Conservation (phyloP, 2,888 invertebrate genomes). For the Ecliptopera silaceata region DNA sequence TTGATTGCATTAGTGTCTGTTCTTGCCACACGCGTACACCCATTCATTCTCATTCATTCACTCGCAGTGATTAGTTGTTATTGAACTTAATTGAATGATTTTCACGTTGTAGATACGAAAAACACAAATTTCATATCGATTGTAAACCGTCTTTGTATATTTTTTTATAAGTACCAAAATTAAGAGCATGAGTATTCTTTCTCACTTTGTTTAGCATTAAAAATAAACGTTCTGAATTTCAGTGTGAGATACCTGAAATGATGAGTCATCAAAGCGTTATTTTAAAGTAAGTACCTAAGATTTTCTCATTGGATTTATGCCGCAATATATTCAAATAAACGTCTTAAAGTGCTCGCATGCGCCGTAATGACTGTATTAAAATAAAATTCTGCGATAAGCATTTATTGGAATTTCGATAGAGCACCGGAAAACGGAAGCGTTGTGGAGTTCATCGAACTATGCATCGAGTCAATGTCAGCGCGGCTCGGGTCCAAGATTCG, state of each 20-base stretch:
- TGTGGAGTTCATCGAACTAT: slow-evolving; percentile 67
- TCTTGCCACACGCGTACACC: slow-evolving; percentile 44
- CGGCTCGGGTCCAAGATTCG: slow-evolving; percentile 73
- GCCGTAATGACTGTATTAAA: slow-evolving; percentile 32
- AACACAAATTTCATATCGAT: background rate
- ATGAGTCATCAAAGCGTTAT: slow-evolving; percentile 21
- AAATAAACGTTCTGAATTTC: background rate
- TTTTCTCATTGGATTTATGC: slow-evolving; percentile 22
- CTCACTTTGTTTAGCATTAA: background rate
- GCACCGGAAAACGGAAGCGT: slow-evolving; percentile 71
- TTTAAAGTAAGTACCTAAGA: background rate
- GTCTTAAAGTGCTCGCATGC: slow-evolving; percentile 38
- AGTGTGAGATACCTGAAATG: slow-evolving; percentile 18
- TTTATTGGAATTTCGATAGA: slow-evolving; percentile 53
- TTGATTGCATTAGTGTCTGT: slow-evolving; percentile 52
- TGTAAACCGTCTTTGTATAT: background rate
- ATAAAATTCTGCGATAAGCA: slow-evolving; percentile 44
- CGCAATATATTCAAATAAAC: slow-evolving; percentile 32
- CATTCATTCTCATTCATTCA: slow-evolving; percentile 54
- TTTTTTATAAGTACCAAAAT: background rate
- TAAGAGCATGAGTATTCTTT: background rate
- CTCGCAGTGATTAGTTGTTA: slow-evolving; percentile 43
- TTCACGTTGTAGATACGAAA: background rate
- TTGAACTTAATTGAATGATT: slow-evolving; percentile 42
- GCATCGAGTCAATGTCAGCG: slow-evolving; percentile 78